Conservation (phyloP, 2,888 invertebrate genomes). For the Torymus auratus region DNA sequence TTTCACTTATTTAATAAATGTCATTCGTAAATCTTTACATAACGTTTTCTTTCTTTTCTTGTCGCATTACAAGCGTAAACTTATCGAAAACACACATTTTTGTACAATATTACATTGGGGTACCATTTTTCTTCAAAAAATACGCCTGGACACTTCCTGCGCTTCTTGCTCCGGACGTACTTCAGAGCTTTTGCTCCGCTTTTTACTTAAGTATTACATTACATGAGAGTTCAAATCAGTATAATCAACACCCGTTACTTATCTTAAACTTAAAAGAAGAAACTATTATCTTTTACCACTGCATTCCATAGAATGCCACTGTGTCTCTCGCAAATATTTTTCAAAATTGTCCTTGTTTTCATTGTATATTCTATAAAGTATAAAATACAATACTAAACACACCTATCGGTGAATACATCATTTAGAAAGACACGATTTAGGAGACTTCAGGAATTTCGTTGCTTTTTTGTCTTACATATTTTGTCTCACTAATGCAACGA, state of each 20-base stretch:
- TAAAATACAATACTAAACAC: conserved; percentile 65
- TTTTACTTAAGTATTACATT: conserved; percentile 50
- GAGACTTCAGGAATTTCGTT: conserved; percentile 68
- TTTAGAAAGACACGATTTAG: conserved; percentile 71
- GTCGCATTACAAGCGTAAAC: conserved; percentile 58
- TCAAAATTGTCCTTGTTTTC: conserved; percentile 51
- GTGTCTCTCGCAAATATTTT: conserved; percentile 52
- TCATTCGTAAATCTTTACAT: conserved; percentile 63
- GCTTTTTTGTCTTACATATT: conserved; percentile 65
- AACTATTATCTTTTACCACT: conserved; percentile 46
- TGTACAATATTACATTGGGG: conserved; percentile 59
- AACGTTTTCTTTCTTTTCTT: conserved; percentile 59
- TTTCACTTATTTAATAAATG: conserved; percentile 67
- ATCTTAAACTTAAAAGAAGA: conserved; percentile 54
- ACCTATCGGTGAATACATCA: conserved; percentile 63
- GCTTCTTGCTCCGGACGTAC: conserved; percentile 29
- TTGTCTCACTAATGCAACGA: conserved; percentile 64
- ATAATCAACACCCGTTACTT: conserved; percentile 48
- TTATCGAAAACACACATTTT: conserved; percentile 59
- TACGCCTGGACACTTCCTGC: conserved; percentile 36
- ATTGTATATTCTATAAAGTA: conserved; percentile 60
- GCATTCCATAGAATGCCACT: conserved; percentile 51
- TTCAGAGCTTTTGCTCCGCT: conserved; percentile 18
- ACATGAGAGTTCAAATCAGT: conserved; percentile 52
- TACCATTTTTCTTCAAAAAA: conserved; percentile 51